phyloP scores from a whole-genome alignment of 2,797 vertebrate genomes.

The Avahi laniger region DNA sequence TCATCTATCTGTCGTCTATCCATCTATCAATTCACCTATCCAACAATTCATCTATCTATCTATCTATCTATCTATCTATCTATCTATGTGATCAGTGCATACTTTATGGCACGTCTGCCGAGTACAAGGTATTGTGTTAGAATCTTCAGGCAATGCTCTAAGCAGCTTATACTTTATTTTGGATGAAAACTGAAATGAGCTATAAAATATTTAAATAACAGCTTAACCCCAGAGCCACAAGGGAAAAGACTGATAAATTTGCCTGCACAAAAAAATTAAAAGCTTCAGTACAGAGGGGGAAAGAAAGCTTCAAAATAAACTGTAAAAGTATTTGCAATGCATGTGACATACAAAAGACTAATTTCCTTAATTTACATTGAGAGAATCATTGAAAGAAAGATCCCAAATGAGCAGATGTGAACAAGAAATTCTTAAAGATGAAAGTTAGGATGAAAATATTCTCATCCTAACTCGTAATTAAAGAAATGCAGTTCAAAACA shows the following conservation, averaged over 20 bases:
- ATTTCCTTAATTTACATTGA: constrained; percentile 51
- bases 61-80: not conserved
- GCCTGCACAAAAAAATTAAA: constrained; percentile 42
- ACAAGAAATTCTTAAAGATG: constrained; percentile 51
- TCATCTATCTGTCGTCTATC: too few relatives aligned
- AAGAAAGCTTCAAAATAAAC: constrained; percentile 14
- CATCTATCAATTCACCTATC: not conserved
- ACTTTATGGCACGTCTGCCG: not conserved
- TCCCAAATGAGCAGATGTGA: constrained; percentile 51
- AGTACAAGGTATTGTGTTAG: not conserved
- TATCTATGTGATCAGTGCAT: not conserved
- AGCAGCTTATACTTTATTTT: not conserved
- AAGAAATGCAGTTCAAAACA: constrained; percentile 31
- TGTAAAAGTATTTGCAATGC: constrained; percentile 2
- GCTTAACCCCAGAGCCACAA: constrained; percentile 59
- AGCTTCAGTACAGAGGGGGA: not conserved
- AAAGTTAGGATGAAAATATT: not conserved
- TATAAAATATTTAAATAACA: constrained; percentile 62
- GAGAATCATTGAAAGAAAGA: constrained; percentile 29
- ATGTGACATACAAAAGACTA: constrained; percentile 8
- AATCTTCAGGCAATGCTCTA: not conserved
- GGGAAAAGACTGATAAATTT: constrained; percentile 51
- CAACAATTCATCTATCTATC: not conserved
- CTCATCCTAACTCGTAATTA: not conserved
- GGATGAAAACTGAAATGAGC: constrained; percentile 6